Evolutionary conservation across 2,888 invertebrate genomes (phyloP), one percentile per base, ranked within the genome.

Genomic region (Diplolepis rosae): DNA sequence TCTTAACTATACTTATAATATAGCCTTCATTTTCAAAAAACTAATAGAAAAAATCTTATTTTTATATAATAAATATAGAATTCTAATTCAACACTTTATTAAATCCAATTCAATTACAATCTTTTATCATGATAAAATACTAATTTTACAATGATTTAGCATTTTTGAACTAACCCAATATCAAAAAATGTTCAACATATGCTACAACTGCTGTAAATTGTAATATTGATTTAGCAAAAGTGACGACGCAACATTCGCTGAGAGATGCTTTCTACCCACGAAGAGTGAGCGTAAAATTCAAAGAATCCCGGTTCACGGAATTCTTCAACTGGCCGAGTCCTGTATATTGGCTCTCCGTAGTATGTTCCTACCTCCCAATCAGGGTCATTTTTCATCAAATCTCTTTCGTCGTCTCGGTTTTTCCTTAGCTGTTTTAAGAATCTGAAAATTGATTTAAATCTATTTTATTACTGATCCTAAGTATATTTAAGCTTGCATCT

Each of bases 361-460:
- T 93, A 95, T 1, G 95, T 98, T 56, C 98, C 98, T 5, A 94
- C 93, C 90, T 95, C 93, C 98, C 98, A 98, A 78, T 95, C 95
- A 71, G 95, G 94, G 13, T 96, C 95, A 88, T 97, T 93, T 77
- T 93, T 93, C 98, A 98, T 98, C 35, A 98, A 90, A 69, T 95
- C 93, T 1, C 91, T 91, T 89, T 98, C 98, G 77, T 94, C 94
- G 15, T 96, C 96, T 15, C 96, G 92, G 88, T 96, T 95, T 71
- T 91, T 91, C 67, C 94, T 91, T 42, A 95, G 82, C 82, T 96
- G 95, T 83, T 94, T 96, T 85, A 98, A 86, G 82, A 89, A 89
- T 68, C 92, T 92, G 78, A 2, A 77, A n/a, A n/a, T n/a, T n/a
- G n/a, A n/a, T n/a, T n/a, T n/a, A n/a, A n/a, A n/a, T n/a, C n/a